Evolutionary conservation across 2,797 vertebrate species (phyloP).

Genomic region (Gallinago stenura): DNA sequence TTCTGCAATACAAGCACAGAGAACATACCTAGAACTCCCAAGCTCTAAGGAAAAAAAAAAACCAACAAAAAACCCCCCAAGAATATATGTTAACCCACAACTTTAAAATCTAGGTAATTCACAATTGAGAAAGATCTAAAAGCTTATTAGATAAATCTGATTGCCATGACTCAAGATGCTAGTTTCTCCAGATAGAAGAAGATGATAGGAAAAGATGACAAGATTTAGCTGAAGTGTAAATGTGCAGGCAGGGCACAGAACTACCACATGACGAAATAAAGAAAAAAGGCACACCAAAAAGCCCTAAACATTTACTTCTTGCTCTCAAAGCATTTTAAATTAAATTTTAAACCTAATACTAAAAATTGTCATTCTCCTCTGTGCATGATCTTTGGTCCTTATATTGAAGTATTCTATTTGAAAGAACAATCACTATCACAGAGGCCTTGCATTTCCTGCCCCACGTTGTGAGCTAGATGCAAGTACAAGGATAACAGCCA

Average conservation of each 20-base stretch:
- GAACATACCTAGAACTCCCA: neutral
- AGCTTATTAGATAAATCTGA: neutral
- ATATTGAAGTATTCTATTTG: neutral
- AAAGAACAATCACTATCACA: neutral
- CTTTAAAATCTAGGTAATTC: neutral
- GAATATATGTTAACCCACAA: neutral
- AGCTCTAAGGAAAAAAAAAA: neutral
- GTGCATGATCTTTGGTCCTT: neutral
- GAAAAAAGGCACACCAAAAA: neutral
- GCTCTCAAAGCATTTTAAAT: neutral
- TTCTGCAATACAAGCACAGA: neutral
- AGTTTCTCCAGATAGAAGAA: neutral
- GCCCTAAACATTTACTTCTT: neutral
- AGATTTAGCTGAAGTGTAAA: neutral
- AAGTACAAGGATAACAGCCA: neutral
- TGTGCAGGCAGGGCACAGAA: neutral
- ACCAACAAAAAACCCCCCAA: too few species aligned
- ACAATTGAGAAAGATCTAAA: neutral
- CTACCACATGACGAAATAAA: neutral
- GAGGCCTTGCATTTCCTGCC: neutral
- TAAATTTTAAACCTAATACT: neutral
- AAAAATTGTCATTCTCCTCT: neutral
- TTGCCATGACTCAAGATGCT: neutral
- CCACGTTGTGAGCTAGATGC: neutral
- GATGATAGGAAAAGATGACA: neutral